Conservation (phyloP, 2,113 vertebrate genomes). For the Albula glossodonta region DNA sequence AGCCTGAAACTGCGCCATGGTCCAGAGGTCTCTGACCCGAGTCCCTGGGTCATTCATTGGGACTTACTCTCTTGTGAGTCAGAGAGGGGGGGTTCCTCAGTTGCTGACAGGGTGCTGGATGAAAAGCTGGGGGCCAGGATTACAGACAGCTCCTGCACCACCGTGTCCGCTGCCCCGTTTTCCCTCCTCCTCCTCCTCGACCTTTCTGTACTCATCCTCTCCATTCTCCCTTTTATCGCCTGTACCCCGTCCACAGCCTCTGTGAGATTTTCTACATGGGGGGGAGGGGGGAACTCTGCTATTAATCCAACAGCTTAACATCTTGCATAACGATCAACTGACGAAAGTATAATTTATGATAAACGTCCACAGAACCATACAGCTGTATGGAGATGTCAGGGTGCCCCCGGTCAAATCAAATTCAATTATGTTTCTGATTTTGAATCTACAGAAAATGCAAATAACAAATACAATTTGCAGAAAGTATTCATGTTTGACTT, state of each 20-base stretch:
- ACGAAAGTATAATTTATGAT: too few relatives aligned
- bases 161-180: background rate
- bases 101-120: background rate
- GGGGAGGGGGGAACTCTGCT: too few relatives aligned
- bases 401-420: too few relatives aligned
- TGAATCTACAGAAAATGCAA: too few relatives aligned
- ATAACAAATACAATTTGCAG: too few relatives aligned
- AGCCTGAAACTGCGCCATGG: background rate
- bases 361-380: too few relatives aligned
- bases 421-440: too few relatives aligned
- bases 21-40: background rate
- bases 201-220: background rate
- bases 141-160: slow-evolving; percentile 14
- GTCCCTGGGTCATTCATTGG: too few relatives aligned
- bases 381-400: too few relatives aligned
- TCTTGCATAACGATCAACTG: too few relatives aligned
- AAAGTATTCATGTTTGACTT: too few relatives aligned
- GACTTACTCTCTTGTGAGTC: slow-evolving; percentile 11
- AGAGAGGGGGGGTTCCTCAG: background rate
- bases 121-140: background rate
- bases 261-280: slow-evolving; percentile 10
- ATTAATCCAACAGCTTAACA: too few relatives aligned
- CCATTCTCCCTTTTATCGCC: background rate
- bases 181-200: background rate
- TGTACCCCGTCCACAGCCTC: background rate